A percentile compares a stretch with the other conserved stretches of the same genome.
phyloP scores from a whole-genome alignment of 2,113 vertebrate genomes.

The Ptyas mucosa region DNA sequence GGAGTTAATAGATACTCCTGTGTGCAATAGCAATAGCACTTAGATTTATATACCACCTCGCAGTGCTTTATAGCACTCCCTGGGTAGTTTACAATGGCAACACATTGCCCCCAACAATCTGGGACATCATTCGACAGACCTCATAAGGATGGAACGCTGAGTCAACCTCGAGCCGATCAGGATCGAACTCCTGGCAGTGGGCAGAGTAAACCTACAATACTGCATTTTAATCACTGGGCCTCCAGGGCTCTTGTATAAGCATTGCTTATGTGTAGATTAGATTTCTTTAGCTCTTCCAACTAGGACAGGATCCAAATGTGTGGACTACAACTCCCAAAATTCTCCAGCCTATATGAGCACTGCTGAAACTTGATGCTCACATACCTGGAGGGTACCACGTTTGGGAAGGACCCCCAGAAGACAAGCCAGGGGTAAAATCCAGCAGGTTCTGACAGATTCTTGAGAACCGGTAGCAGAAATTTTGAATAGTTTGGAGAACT shows the following conservation, averaged over 20 bases:
- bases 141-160: neutral
- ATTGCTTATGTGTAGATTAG: neutral
- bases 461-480: no score
- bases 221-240: neutral
- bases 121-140: neutral
- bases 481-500: no score
- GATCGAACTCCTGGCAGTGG: neutral
- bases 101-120: neutral
- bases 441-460: no score
- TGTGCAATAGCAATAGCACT: neutral
- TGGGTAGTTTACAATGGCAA: neutral
- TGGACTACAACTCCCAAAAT: neutral
- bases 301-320: neutral
- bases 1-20: neutral
- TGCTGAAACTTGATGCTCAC: neutral
- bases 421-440: no score
- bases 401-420: neutral
- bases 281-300: neutral
- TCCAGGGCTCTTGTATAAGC: neutral
- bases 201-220: no score
- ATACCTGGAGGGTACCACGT: neutral
- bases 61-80: neutral
- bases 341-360: neutral
- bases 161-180: neutral
- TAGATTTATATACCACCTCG: neutral